Base-by-base conservation (phyloP, 2,888 invertebrate genomes). In the Dynastes tityus region DNA sequence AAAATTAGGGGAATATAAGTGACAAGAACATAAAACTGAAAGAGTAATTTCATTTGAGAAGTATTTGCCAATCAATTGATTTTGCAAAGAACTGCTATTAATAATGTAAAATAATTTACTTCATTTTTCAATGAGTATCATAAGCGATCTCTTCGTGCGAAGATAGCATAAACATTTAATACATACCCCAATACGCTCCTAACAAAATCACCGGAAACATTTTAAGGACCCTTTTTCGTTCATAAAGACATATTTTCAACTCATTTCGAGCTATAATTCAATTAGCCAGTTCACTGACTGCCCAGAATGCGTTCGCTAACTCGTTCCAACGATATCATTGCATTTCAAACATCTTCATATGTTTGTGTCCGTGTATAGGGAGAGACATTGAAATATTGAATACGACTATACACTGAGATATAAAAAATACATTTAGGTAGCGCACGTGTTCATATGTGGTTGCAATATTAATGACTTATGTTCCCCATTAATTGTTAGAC, bases 181-280 rank as follows among this genome's bases (percentile, higher is more conserved):
- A 6, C 6, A 45, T 45, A 8, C n/a, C 16, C 22, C 5, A 55
- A 55, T 55, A 55, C 11, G 8, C 8, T 45, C 2, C 45, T 45
- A 45, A 45, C 45, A 8, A 45, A 45, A 45, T 45, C 45, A 45
- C 6, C 8, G 45, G 45, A 45, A 45, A 45, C 8, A 11, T 45
- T n/a, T 74, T 61, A 74, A 61, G 13, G 22, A 27, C 51, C 68
- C 73, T 61, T 27, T 55, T 16, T 22, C 73, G 32, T 79, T 80
- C 82, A 82, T 83, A 84, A 83, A 83, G 84, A 82, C 81, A 84
- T 84, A 84, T 83, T 83, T 83, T 84, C 82, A 82, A 83, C 83
- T 82, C 82, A 82, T 83, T 84, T 84, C 84, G 80, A 83, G 83
- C 82, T 83, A 81, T 83, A 82, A 85, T 85, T 83, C 80, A 82